Evolutionary conservation across 2,888 invertebrate genomes (phyloP).

Genomic region (Lottia gigantea): DNA sequence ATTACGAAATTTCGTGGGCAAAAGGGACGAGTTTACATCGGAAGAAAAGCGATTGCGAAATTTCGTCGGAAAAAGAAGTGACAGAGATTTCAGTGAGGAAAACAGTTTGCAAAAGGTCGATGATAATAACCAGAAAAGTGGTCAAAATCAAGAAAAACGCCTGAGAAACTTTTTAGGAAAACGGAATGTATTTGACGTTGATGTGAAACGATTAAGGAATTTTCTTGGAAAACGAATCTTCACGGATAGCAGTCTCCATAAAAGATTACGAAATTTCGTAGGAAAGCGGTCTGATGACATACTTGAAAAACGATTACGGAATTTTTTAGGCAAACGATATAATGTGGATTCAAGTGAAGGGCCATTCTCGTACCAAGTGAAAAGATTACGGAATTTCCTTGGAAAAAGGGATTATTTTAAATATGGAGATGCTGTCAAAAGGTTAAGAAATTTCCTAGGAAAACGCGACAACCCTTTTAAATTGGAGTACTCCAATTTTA

Average conservation of each 20-base stretch:
- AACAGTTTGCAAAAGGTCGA: not conserved
- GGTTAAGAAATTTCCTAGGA: slow-evolving; percentile 21
- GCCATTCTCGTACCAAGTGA: slow-evolving; percentile 1
- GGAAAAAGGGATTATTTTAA: not conserved
- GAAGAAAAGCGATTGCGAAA: slow-evolving; percentile 18
- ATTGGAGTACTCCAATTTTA: too few relatives aligned
- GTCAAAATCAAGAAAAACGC: slow-evolving; percentile 11
- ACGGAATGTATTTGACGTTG: not conserved
- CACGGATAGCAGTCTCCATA: not conserved
- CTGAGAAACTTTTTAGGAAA: slow-evolving; percentile 23
- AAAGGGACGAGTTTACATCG: not conserved
- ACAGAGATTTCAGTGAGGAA: not conserved
- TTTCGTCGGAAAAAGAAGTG: slow-evolving; percentile 20
- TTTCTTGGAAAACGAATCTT: slow-evolving; percentile 16
- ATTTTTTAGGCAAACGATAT: slow-evolving; percentile 12
- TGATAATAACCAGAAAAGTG: not conserved
- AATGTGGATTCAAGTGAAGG: not conserved
- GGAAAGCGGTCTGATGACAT: slow-evolving; percentile 11
- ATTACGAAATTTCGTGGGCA: slow-evolving; percentile 16
- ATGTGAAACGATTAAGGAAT: slow-evolving; percentile 18
- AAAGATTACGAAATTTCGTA: slow-evolving; percentile 16
- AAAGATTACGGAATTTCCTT: slow-evolving; percentile 4
- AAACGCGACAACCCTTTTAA: slow-evolving; percentile 15
- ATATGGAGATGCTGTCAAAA: slow-evolving; percentile 9
- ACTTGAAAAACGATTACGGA: not conserved